phyloP scores from a whole-genome alignment of 2,113 vertebrate species.

The Petrocephalus microphthalmus region DNA sequence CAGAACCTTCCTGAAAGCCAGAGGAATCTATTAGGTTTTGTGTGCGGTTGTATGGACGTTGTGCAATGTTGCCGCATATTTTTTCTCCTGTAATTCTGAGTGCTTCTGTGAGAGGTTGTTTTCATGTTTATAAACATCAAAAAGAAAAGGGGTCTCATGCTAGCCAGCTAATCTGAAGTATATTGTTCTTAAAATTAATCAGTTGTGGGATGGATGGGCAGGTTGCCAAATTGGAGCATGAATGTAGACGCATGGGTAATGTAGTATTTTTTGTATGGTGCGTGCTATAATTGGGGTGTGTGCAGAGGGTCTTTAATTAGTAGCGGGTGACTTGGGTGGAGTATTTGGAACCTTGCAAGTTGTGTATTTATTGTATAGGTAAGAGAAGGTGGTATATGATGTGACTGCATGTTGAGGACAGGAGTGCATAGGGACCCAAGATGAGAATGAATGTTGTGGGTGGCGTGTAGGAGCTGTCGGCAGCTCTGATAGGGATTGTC shows the following conservation, averaged over 20 bases:
- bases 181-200: neutral
- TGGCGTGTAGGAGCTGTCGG: slow-evolving; percentile 14
- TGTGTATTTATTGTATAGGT: neutral
- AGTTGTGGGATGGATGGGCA: neutral
- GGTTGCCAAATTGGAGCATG: neutral
- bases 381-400: neutral
- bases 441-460: slow-evolving; percentile 16
- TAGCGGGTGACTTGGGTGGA: neutral
- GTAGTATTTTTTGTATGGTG: neutral
- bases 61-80: neutral
- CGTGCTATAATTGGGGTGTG: neutral
- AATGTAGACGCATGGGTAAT: neutral
- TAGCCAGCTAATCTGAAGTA: neutral
- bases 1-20: slow-evolving; percentile 21
- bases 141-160: neutral
- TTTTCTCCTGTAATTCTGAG: neutral
- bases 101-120: slow-evolving; percentile 8
- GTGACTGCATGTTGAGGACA: neutral
- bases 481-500: slow-evolving; percentile 17
- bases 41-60: slow-evolving; percentile 2
- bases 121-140: neutral
- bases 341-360: neutral
- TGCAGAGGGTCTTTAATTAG: neutral
- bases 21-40: slow-evolving; percentile 29
- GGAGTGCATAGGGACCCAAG: neutral